Conservation (phyloP, 2,888 invertebrate species). For the Yponomeuta cagnagella region DNA sequence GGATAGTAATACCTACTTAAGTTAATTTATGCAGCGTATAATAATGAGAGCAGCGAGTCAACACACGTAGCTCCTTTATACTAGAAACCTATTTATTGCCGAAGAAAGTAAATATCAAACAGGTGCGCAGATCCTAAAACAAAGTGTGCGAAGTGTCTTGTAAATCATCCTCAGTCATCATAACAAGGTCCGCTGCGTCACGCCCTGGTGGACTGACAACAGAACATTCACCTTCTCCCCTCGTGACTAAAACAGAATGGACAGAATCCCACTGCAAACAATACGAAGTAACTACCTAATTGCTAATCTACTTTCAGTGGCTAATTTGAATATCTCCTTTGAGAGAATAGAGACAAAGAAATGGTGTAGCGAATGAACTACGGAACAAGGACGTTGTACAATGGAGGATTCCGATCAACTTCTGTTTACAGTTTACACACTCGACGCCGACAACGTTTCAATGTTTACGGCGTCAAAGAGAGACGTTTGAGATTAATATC, state of each 20-base stretch:
- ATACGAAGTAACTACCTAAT: background rate
- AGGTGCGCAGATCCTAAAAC: background rate
- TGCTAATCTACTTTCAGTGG: constrained; percentile 7
- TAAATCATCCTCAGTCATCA: background rate
- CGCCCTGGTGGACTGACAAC: background rate
- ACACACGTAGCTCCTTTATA: background rate
- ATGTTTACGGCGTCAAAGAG: background rate
- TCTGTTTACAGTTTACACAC: background rate
- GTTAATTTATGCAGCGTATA: background rate
- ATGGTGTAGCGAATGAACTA: background rate
- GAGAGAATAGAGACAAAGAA: constrained; percentile 1
- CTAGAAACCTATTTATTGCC: background rate
- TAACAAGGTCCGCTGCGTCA: constrained; percentile 1
- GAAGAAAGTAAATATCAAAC: constrained; percentile 10
- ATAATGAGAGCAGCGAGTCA: background rate
- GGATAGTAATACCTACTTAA: background rate
- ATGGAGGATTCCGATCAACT: constrained; percentile 1
- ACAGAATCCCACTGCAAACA: constrained; percentile 6
- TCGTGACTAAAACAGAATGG: constrained; percentile 4
- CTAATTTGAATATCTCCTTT: background rate
- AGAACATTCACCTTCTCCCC: constrained; percentile 3
- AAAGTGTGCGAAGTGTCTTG: constrained; percentile 6
- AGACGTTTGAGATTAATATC: no score
- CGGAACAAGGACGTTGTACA: background rate
- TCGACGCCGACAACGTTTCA: background rate